Base-by-base conservation (phyloP, 2,888 invertebrate genomes). In the Mechanitis messenoides region DNA sequence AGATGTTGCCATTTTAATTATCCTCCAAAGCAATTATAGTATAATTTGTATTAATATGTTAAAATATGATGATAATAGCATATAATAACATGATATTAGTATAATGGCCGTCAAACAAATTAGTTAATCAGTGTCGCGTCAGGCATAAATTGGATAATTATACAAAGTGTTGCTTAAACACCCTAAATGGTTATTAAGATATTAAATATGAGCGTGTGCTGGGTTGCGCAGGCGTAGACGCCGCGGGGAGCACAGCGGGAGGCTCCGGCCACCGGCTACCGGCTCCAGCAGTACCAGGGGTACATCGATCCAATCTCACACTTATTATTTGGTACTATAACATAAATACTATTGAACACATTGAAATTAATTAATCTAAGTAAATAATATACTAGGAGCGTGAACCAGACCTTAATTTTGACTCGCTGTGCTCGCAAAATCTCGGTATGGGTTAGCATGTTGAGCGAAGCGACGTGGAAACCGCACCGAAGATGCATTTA, bases 181-280 rank as follows among this genome's bases (percentile, higher is more conserved):
- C 82, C 79, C 83, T 83, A 82, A 88, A 80, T 77, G 79, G 82
- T 85, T 87, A 89, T 89, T 87, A 87, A 85, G 88, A 85, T 88
- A 87, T 88, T 87, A 88, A 74, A 85, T 85, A 86, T 84, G 78
- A 78, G 66, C 60, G 60, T 53, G 69, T 71, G 72, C 75, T 70
- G 71, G 64, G 60, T 56, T 67, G 63, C 68, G 70, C 58, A 65
- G 65, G 56, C 54, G 83, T 85, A 77, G 80, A 74, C 77, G 64
- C 84, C 65, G 73, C 85, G 76, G 88, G 88, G 80, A 77, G 76
- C 85, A 65, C 85, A 83, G 85, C 87, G 79, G 87, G 87, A 72
- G 78, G 76, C 78, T 20, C 20, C 20, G 20, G 20, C 0, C 1
- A 20, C 0, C 20, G 20, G 85, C 88, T 87, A 87, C 87, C 79